Conservation (phyloP, 2,888 invertebrate species). For the Andrena fulva region DNA sequence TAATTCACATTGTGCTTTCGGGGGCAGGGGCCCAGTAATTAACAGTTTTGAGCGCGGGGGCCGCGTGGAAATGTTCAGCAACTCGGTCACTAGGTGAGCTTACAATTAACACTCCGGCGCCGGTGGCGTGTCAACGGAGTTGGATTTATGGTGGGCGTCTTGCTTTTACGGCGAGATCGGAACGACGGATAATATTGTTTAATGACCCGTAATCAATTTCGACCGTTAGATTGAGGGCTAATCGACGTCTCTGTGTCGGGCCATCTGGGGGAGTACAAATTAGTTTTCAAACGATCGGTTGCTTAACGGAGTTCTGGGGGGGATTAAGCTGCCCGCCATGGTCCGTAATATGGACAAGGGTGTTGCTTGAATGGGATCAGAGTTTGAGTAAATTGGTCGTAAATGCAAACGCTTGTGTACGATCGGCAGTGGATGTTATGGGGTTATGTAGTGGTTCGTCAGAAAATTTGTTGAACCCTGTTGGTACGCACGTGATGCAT, state of each 20-base stretch:
- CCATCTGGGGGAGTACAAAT: neutral
- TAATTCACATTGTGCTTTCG: slow-evolving; percentile 50
- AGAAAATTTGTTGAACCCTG: slow-evolving; percentile 5
- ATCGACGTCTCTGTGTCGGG: slow-evolving; percentile 10
- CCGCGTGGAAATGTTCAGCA: slow-evolving; percentile 53
- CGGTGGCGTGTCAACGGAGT: neutral
- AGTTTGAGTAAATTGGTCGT: slow-evolving; percentile 18
- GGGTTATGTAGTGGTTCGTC: neutral
- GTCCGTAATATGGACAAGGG: neutral
- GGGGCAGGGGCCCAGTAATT: slow-evolving; percentile 43
- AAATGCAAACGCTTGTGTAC: slow-evolving; percentile 21
- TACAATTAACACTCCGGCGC: slow-evolving; percentile 47
- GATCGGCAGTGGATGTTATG: neutral
- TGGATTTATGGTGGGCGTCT: slow-evolving; percentile 45
- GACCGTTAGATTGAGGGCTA: neutral
- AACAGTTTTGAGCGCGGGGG: slow-evolving; percentile 40
- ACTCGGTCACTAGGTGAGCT: slow-evolving; percentile 59
- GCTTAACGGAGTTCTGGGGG: neutral
- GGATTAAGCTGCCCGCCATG: neutral
- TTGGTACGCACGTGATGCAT: neutral
- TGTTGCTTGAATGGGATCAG: slow-evolving; percentile 12
- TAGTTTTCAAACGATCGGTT: slow-evolving; percentile 15
- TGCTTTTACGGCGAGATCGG: slow-evolving; percentile 33
- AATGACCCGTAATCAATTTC: neutral
- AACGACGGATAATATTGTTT: slow-evolving; percentile 28